Conservation (phyloP, 1,140 invertebrate species). For the Brachionus rotundiformis region DNA sequence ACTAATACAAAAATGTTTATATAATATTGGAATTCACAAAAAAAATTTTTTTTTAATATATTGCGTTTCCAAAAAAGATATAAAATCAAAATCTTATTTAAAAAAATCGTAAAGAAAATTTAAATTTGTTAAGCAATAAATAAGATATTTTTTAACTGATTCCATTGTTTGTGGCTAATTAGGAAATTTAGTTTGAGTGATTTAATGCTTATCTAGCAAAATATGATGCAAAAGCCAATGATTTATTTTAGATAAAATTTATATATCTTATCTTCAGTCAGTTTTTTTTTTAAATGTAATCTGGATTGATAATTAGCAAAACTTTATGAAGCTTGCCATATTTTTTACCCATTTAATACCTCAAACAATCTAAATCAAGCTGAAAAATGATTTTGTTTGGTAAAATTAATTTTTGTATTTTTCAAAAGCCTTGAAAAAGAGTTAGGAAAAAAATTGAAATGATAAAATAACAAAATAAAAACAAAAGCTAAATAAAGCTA, state of each 20-base stretch:
- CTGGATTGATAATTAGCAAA: conserved; percentile 1
- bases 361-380: neutral
- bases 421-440: neutral
- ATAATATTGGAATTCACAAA: too few relatives aligned
- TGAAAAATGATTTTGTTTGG: neutral
- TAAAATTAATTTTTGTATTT: neutral
- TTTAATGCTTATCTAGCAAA: neutral
- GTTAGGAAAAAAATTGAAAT: neutral
- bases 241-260: neutral
- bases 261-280: neutral
- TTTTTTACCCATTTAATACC: neutral
- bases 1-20: too few relatives aligned
- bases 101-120: neutral
- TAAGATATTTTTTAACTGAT: neutral
- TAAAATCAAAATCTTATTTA: too few relatives aligned
- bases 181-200: neutral
- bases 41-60: too few relatives aligned
- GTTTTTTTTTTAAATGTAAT: neutral
- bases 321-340: neutral
- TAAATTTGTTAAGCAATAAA: neutral
- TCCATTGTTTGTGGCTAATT: neutral
- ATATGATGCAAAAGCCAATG: conserved; percentile 1
- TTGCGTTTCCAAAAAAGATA: too few relatives aligned
- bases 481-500: neutral
- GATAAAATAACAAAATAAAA: neutral